Percentiles rank a stretch among this genome's conserved stretches.
Conservation (phyloP, 2,888 invertebrate species). For the Branchipolynoe longqiensis region DNA sequence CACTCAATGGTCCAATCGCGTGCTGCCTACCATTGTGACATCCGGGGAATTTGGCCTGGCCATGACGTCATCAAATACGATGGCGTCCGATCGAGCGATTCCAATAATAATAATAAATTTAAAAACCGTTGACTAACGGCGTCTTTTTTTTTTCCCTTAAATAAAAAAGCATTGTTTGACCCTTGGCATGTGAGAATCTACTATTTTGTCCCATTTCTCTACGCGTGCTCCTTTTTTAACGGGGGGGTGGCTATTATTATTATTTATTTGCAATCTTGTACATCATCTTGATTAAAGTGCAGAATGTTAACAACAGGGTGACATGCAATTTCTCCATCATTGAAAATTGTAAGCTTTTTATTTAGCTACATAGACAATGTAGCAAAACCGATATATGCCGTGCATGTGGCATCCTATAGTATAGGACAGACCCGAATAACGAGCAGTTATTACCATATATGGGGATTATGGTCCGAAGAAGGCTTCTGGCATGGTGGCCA, state of each 20-base stretch:
- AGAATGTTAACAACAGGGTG: too few relatives aligned
- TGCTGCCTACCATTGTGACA: not conserved
- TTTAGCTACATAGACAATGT: too few relatives aligned
- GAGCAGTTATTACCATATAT: too few relatives aligned
- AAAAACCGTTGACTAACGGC: constrained; percentile 14
- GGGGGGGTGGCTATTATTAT: not conserved
- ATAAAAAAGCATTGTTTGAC: not conserved
- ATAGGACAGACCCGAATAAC: too few relatives aligned
- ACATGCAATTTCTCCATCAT: too few relatives aligned
- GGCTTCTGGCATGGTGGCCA: too few relatives aligned
- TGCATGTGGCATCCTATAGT: too few relatives aligned
- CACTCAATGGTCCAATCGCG: constrained; percentile 9
- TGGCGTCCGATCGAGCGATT: not conserved
- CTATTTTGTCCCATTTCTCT: not conserved
- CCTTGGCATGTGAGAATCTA: not conserved
- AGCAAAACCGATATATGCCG: too few relatives aligned
- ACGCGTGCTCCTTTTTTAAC: not conserved
- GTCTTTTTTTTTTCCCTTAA: not conserved
- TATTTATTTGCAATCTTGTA: too few relatives aligned
- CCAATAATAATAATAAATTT: constrained; percentile 18
- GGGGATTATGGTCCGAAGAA: too few relatives aligned
- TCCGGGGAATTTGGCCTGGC: constrained; percentile 16
- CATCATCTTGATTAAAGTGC: constrained; percentile 5
- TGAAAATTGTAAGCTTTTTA: too few relatives aligned
- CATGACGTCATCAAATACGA: constrained; percentile 5